phyloP scores from a whole-genome alignment of 2,888 invertebrate species.

The Strigamia transsilvanica region DNA sequence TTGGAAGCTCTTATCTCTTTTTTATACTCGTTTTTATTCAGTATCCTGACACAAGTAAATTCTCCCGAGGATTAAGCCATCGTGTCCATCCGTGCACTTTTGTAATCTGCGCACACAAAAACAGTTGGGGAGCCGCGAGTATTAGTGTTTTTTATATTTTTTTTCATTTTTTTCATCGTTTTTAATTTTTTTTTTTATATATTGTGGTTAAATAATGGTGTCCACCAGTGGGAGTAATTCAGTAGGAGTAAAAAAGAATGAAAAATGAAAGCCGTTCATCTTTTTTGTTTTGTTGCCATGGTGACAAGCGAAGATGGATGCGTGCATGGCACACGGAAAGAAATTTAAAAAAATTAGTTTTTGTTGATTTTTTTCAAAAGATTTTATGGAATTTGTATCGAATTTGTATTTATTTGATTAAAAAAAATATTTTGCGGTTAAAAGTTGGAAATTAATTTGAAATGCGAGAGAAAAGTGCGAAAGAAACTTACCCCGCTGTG shows the following conservation, averaged over 20 bases:
- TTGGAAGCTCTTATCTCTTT: not conserved
- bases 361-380: not conserved
- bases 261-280: not conserved
- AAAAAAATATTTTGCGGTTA: not conserved
- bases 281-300: conserved; percentile 36
- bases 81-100: not conserved
- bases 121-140: conserved; percentile 7
- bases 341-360: not conserved
- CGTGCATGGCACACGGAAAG: not conserved
- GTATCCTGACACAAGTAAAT: not conserved
- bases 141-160: not conserved
- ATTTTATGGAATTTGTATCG: not conserved
- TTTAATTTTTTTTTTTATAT: not conserved
- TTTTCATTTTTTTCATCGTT: not conserved
- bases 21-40: not conserved
- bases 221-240: conserved; percentile 36
- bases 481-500: not conserved
- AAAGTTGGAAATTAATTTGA: not conserved
- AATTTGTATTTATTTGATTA: conserved; percentile 7
- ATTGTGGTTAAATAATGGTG: not conserved
- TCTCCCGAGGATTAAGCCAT: conserved; percentile 22
- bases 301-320: conserved; percentile 36
- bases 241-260: conserved; percentile 24
- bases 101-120: conserved; percentile 33
- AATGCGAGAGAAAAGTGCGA: not conserved